Evolutionary conservation across 2,797 vertebrate species (phyloP).

Genomic region (Hapalemur alaotrensis): DNA sequence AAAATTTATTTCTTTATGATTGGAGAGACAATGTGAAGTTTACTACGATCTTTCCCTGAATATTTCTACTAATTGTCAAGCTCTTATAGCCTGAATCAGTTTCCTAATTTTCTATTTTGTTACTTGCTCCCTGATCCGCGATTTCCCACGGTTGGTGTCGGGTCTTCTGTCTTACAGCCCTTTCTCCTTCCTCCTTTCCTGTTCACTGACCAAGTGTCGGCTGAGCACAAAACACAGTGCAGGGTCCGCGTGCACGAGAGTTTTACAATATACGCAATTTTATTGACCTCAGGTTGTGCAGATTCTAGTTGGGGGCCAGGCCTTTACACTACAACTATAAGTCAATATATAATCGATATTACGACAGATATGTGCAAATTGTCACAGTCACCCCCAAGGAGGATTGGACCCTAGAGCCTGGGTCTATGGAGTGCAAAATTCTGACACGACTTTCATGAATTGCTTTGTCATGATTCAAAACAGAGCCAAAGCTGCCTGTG

Average conservation of each 20-base stretch:
- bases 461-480: not conserved
- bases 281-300: not conserved
- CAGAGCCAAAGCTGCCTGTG: accelerated
- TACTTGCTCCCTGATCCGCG: not conserved
- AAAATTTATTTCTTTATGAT: not conserved
- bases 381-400: accelerated
- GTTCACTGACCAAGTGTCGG: not conserved
- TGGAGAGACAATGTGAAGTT: not conserved
- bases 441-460: accelerated
- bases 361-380: accelerated
- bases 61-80: not conserved
- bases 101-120: not conserved
- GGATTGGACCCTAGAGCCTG: accelerated
- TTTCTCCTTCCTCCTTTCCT: not conserved
- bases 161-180: accelerated
- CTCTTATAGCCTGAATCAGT: not conserved
- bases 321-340: not conserved
- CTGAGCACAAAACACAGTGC: not conserved
- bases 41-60: not conserved
- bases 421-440: accelerated
- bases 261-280: not conserved
- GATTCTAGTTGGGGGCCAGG: not conserved
- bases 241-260: accelerated
- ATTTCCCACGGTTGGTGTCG: not conserved
- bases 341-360: not conserved